A percentile compares a stretch with the other conserved stretches of the same genome.
Conservation (phyloP, 2,113 vertebrate species). For the Cromileptes altivelis region DNA sequence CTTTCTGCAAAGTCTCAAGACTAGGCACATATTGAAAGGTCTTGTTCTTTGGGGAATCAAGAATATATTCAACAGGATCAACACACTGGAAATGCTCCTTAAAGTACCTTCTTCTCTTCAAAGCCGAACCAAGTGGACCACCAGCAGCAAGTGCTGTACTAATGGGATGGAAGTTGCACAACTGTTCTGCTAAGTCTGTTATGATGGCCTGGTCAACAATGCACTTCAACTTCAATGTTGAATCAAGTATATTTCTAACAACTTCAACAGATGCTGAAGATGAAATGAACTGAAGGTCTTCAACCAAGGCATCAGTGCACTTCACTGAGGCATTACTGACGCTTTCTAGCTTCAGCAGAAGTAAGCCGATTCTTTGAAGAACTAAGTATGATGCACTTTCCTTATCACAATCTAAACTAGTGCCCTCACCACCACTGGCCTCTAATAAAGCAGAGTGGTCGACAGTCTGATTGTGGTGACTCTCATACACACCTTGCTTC, state of each 20-base stretch:
- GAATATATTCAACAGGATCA: background rate
- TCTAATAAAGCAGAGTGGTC: conserved; percentile 10
- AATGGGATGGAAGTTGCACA: conserved; percentile 36
- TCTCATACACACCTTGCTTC: background rate
- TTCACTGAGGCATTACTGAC: background rate
- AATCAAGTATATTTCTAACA: background rate
- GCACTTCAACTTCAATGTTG: conserved; percentile 28
- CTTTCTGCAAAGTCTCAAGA: conserved; percentile 38
- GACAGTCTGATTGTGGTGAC: conserved; percentile 26
- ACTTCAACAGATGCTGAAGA: background rate
- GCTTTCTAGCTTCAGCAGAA: conserved; percentile 6
- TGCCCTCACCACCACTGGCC: conserved; percentile 27
- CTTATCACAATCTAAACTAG: conserved; percentile 25
- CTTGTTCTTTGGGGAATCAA: too few species aligned
- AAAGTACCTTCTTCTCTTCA: background rate
- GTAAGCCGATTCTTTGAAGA: conserved; percentile 36
- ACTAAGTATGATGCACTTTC: conserved; percentile 32
- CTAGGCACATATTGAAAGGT: conserved; percentile 35
- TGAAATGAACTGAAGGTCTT: conserved; percentile 2
- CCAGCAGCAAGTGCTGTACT: conserved; percentile 23
- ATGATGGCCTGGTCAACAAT: conserved; percentile 32
- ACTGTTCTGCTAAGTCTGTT: conserved; percentile 39
- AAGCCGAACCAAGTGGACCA: background rate
- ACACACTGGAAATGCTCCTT: background rate
- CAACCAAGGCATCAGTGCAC: conserved; percentile 11